Evolutionary conservation across 2,113 vertebrate species (phyloP), one percentile per base, ranked within the genome.

Genomic region (Misgurnus anguillicaudatus): DNA sequence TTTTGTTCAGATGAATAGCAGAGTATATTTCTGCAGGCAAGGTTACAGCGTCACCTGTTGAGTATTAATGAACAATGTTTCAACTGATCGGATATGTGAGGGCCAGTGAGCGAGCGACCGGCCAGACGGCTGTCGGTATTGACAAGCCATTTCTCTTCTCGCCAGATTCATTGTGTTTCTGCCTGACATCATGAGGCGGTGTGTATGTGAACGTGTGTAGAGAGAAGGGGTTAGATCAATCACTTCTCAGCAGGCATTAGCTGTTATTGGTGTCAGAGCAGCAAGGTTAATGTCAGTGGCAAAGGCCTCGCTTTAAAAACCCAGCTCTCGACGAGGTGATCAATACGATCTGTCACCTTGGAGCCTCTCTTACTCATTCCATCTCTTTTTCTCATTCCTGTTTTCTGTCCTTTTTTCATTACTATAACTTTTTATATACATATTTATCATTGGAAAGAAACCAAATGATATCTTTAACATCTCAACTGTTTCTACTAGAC

Each of bases 241-340:
- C 74, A 64, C 66, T 55, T 42, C 66, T 61, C 64, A 68, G 73
- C 55, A 42, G 80, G 57, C 14, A 69, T 61, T 70, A 42, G 73
- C 19, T 63, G 66, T 76, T 70, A 62, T 57, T 55, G 60, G 80
- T 77, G 74, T 70, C 57, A 71, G 55, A 63, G 48, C 36, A 55
- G 66, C 64, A 74, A 77, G 73, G 80, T 77, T 77, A 81, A 81
- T 81, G 66, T 81, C 74, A 70, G 48, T 51, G 80, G 66, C 65
- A 68, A 70, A 39, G 57, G 39, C 77, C 77, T 69, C 24, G 4
- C 41, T 62, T 39, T 70, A 14, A 24, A 77, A 47, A 63, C 73
- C 73, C 62, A 45, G 41, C 72, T 55, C 79, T 81, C 31, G 39
- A 75, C 58, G 48, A 63, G 45, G 65, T 62, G 58, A 81, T 81